Percentiles rank a stretch among this genome's conserved stretches.
These are phyloP conservation scores for Isichthys henryi DNA, from an alignment of 2,113 vertebrate genomes.

Conservation along the genomic window DNA sequence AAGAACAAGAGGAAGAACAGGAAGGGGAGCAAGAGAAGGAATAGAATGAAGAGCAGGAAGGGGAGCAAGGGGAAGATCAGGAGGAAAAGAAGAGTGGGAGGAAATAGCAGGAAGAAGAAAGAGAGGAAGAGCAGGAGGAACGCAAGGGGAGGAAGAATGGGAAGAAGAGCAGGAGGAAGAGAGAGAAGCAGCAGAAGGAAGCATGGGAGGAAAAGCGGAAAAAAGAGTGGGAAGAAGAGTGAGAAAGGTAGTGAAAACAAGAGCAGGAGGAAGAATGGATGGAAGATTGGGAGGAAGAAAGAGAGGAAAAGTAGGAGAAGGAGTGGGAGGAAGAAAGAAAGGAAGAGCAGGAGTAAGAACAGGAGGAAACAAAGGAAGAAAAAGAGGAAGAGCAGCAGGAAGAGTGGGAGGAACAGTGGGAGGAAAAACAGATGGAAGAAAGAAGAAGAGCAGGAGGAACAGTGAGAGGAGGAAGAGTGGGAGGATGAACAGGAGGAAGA, in stretches of 20 bases:
- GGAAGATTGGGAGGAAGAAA: slow-evolving; percentile 9
- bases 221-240: slow-evolving; percentile 8
- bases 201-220: neutral
- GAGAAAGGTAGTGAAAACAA: neutral
- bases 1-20: neutral
- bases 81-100: neutral
- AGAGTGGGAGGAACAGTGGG: neutral
- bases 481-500: neutral
- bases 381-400: neutral
- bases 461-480: neutral
- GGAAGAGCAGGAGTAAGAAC: neutral
- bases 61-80: neutral
- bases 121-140: neutral
- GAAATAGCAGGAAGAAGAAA: neutral
- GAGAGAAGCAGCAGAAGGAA: neutral
- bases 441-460: neutral
- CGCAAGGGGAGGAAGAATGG: no score
- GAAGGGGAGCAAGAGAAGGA: no score
- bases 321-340: neutral
- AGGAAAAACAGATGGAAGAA: neutral
- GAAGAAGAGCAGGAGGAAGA: neutral
- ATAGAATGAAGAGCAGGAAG: no score
- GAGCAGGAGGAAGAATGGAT: neutral
- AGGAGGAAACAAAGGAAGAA: neutral
- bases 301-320: neutral